Evolutionary conservation across 2,888 invertebrate species (phyloP).

Genomic region (Psococerastis gibbosa): DNA sequence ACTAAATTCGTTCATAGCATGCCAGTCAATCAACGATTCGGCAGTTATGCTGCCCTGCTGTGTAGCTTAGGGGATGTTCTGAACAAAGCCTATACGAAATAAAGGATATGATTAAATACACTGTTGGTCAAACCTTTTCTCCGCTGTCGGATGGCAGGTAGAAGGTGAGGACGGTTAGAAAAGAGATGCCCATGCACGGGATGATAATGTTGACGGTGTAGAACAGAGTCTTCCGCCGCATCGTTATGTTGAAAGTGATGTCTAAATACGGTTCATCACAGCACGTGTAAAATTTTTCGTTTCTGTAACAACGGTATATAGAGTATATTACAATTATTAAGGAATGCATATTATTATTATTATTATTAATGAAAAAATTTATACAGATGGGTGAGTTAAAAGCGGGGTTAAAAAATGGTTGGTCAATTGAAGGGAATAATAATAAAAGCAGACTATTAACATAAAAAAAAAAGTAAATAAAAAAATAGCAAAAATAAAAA

Average conservation of each 20-base stretch:
- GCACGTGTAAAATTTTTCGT: constrained; percentile 89
- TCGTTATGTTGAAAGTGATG: constrained; percentile 95
- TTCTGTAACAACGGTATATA: constrained; percentile 34
- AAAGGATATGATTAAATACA: too few relatives aligned
- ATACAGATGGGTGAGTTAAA: too few relatives aligned
- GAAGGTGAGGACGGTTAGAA: constrained; percentile 91
- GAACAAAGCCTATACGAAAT: too few relatives aligned
- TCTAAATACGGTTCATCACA: constrained; percentile 93
- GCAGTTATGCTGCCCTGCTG: too few relatives aligned
- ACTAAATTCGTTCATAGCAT: too few relatives aligned
- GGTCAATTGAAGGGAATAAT: neutral
- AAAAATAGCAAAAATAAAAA: neutral
- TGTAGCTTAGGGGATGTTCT: too few relatives aligned
- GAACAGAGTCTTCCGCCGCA: constrained; percentile 88
- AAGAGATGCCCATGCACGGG: constrained; percentile 93
- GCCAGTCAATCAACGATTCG: too few relatives aligned
- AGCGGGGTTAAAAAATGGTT: neutral
- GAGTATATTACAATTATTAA: too few relatives aligned
- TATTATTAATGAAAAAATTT: neutral
- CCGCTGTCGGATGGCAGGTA: constrained; percentile 95
- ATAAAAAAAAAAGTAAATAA: constrained; percentile 5
- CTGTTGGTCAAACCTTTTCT: constrained; percentile 91
- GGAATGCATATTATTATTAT: neutral
- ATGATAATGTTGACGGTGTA: constrained; percentile 94
- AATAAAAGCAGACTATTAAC: too few relatives aligned